Evolutionary conservation across 2,888 invertebrate genomes (phyloP).

Genomic region (Hypsopygia costalis): DNA sequence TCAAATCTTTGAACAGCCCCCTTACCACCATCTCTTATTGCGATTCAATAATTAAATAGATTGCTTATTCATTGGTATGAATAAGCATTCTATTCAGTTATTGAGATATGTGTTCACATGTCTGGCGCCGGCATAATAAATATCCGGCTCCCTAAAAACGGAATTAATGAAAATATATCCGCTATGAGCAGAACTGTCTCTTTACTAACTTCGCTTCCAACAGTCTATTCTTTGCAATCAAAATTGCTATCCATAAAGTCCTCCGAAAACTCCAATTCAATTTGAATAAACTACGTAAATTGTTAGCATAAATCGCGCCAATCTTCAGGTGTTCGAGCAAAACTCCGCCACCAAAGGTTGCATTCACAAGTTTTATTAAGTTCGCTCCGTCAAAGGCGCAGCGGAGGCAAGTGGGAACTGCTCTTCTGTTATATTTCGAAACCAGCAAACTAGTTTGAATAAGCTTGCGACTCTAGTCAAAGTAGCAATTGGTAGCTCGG

Average conservation of each 20-base stretch:
- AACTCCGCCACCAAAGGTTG: conserved; percentile 39
- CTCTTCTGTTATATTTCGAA: conserved; percentile 28
- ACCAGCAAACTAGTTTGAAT: conserved; percentile 42
- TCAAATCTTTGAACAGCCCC: too few relatives aligned
- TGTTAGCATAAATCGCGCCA: conserved; percentile 28
- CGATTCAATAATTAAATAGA: too few relatives aligned
- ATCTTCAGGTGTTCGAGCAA: conserved; percentile 22
- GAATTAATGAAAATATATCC: too few relatives aligned
- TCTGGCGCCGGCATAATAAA: too few relatives aligned
- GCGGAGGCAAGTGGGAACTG: conserved; percentile 19
- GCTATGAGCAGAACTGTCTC: too few relatives aligned
- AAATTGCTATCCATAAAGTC: neutral
- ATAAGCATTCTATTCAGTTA: too few relatives aligned
- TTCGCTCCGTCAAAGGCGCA: conserved; percentile 35
- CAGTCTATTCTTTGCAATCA: too few relatives aligned
- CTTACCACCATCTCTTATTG: too few relatives aligned
- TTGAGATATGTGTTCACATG: too few relatives aligned
- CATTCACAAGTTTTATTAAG: conserved; percentile 61
- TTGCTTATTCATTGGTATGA: too few relatives aligned
- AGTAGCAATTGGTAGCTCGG: conserved; percentile 1
- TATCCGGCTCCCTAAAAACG: too few relatives aligned
- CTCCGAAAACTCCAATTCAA: conserved; percentile 23
- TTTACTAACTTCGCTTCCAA: too few relatives aligned
- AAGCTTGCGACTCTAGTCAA: conserved; percentile 14
- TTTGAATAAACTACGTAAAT: conserved; percentile 29